Base-by-base conservation (phyloP, 2,888 invertebrate genomes). In the Machimus atricapillus region DNA sequence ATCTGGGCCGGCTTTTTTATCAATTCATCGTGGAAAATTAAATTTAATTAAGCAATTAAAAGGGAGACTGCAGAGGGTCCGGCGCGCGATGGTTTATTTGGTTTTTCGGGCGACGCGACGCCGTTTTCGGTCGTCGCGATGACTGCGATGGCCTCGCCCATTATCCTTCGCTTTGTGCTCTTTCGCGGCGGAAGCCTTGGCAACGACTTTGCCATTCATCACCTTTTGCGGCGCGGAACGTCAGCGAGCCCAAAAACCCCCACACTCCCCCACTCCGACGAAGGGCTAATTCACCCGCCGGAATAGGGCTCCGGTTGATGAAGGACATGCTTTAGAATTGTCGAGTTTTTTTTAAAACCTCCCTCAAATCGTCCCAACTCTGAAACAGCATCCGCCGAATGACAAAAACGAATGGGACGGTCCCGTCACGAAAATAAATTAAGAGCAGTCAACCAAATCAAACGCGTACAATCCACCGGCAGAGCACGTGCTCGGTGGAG, bases 21-120 rank as follows among this genome's bases (percentile, higher is more conserved):
- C 85, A 85, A 85, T 74, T 85, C 74, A 85, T 85, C 74, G 85
- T 31, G 85, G 85, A 85, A 85, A 85, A 85, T 85, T 85, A 74
- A 85, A 85, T 85, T 85, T 74, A 85, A 85, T 73, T 85, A 85
- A 85, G 52, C 46, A 85, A 73, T 85, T 85, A 85, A 85, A 74
- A 34, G 43, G 85, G 37, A 85, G 73, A 74, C 9, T 74, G 8
- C 43, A 19, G 85, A 74, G 82, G 58, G 82, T 66, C 12, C 66
- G 27, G 4, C 12, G 4, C 12, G 27, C 12, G 23, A 66, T 66
- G 66, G 23, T 66, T 77, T 66, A 66, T 23, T 66, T 27, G 66
- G 27, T 66, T 27, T 23, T 66, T 23, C 58, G 52, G n/a, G 8
- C 37, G 37, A 37, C 37, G 19, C 56, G 56, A 56, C 56, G 56